A percentile compares a stretch with the other conserved stretches of the same genome.
These are phyloP conservation scores for Echinometra lucunter DNA, from an alignment of 53 echinoderm and acorn worm genomes.

Conservation along the genomic window DNA sequence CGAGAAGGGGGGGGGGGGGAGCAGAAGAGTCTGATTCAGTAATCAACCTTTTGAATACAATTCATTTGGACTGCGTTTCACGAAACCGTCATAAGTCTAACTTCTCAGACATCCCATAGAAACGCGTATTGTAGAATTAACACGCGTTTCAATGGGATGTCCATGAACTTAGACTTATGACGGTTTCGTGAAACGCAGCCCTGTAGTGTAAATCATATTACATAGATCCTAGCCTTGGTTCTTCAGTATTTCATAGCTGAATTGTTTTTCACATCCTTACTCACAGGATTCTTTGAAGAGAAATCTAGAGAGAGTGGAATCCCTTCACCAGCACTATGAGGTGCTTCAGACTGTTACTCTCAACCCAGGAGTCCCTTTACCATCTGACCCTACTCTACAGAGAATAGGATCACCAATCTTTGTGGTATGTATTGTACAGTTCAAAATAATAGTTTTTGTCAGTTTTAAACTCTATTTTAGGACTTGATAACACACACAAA, in stretches of 20 bases:
- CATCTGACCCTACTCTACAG: slow-evolving; percentile 57
- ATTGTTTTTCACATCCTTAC: not conserved
- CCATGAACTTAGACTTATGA: too few species aligned
- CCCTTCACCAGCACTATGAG: slow-evolving; percentile 59
- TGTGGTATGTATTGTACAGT: slow-evolving; percentile 20
- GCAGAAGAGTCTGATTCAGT: too few species aligned
- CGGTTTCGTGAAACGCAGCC: too few species aligned
- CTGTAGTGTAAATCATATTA: too few species aligned
- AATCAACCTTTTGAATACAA: not conserved
- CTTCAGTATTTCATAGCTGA: not conserved
- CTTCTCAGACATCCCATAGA: not conserved
- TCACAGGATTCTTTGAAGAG: slow-evolving; percentile 49
- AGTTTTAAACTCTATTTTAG: not conserved
- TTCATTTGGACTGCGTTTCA: not conserved
- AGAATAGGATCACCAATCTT: slow-evolving; percentile 63
- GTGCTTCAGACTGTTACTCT: slow-evolving; percentile 66
- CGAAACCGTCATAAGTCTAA: too few species aligned
- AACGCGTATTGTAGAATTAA: too few species aligned
- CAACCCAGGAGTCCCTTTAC: slow-evolving; percentile 67
- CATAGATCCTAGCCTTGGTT: too few species aligned
- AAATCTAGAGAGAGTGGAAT: slow-evolving; percentile 39
- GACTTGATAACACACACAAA: too few species aligned
- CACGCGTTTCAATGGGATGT: too few species aligned
- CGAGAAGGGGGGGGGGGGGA: not conserved
- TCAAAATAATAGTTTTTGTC: not conserved